Evolutionary conservation across 2,113 vertebrate genomes (phyloP).

Genomic region (Probosciger aterrimus): DNA sequence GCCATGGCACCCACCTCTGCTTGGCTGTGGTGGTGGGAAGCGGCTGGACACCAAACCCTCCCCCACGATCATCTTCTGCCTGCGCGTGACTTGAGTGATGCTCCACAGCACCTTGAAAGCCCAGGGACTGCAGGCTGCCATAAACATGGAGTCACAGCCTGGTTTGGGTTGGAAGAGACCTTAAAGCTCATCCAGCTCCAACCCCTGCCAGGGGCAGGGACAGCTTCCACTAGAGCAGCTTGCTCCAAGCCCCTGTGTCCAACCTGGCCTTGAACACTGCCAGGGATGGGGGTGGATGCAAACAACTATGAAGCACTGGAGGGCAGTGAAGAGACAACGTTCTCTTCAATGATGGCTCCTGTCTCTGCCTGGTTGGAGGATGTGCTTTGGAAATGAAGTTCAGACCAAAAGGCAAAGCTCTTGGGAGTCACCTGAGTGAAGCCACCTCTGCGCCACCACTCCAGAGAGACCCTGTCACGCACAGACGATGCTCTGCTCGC

Average conservation of each 20-base stretch:
- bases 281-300: accelerated
- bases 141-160: not conserved
- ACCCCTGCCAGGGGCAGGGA: accelerated
- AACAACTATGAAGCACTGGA: accelerated
- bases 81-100: accelerated
- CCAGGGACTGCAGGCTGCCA: accelerated
- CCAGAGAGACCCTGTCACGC: not conserved
- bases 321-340: not conserved
- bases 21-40: not conserved
- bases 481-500: not conserved
- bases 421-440: not conserved
- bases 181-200: not conserved
- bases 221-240: accelerated
- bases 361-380: accelerated
- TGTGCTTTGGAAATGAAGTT: not conserved
- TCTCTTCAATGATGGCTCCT: accelerated
- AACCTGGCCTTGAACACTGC: not conserved
- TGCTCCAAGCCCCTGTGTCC: not conserved
- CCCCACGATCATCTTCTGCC: not conserved
- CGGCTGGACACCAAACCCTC: not conserved
- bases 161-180: not conserved
- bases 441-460: accelerated
- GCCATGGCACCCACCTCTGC: not conserved
- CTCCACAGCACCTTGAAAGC: not conserved
- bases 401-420: not conserved